phyloP scores from a whole-genome alignment of 2,113 vertebrate species.

The Ardeotis arabs region DNA sequence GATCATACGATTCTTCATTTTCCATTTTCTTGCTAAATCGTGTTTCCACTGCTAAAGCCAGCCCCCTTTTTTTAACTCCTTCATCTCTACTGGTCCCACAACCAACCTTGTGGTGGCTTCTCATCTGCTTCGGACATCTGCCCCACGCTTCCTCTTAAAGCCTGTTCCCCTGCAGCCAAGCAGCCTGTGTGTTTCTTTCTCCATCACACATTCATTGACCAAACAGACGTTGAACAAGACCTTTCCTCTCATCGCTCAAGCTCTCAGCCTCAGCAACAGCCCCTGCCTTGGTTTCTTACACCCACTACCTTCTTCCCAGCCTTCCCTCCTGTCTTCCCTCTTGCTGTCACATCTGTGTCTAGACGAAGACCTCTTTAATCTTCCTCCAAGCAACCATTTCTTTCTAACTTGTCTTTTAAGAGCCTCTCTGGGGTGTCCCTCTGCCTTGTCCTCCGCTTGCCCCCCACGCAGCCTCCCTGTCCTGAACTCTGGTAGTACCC shows the following conservation, averaged over 20 bases:
- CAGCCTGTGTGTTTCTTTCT: neutral
- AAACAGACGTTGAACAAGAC: neutral
- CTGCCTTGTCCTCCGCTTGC: neutral
- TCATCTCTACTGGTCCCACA: neutral
- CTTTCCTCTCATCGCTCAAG: neutral
- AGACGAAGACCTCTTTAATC: neutral
- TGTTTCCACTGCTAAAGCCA: neutral
- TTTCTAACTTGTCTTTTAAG: neutral
- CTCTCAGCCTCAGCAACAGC: neutral
- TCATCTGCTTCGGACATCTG: neutral
- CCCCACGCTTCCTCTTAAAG: neutral
- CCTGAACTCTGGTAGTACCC: rapidly evolving
- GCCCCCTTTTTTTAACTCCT: neutral
- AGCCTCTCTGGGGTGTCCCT: neutral
- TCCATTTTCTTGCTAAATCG: neutral
- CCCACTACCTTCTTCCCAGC: neutral
- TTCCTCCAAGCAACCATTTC: neutral
- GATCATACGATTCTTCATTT: neutral
- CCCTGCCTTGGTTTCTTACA: neutral
- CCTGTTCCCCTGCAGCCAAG: neutral
- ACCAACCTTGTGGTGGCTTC: neutral
- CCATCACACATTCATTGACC: neutral
- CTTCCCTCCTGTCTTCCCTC: neutral
- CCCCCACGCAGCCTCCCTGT: neutral
- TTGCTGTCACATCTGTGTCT: neutral